Evolutionary conservation across 2,888 invertebrate genomes (phyloP), one percentile per base, ranked within the genome.

Genomic region (Ptilodon capucinus): DNA sequence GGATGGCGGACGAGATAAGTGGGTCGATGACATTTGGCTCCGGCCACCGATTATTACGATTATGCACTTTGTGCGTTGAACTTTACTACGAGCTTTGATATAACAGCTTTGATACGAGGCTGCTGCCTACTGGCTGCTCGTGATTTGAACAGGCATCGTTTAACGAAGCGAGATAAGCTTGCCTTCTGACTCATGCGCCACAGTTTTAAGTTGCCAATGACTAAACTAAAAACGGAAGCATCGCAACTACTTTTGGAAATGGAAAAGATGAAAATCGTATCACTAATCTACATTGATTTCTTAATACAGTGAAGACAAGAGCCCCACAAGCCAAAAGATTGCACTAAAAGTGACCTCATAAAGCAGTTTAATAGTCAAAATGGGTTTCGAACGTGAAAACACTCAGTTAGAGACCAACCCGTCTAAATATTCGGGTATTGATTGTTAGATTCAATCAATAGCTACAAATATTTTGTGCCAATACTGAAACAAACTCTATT

Each of bases 1-100:
- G 90, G 91, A 90, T 90, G 88, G 86, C 90, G 91, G 91, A 88
- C 88, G 91, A 90, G 91, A 91, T 91, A 91, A 89, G 71, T 87
- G 81, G 91, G 88, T 85, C 91, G 88, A 87, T 89, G 91, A 91
- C 91, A 86, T 88, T 85, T 86, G 86, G 86, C 90, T 86, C 85
- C 87, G 83, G 77, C 79, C 64, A 49, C 59, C 82, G 88, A 90
- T 89, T 89, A 89, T 79, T 80, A 82, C 86, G 90, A 90, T 91
- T 90, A 91, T 91, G 90, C 88, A 90, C 90, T 87, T 85, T 89
- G 90, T 84, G 86, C 87, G 80, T 88, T 91, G 90, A 91, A 91
- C 90, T 89, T 90, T 87, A 79, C 80, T 80, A 81, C 68, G 68
- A 79, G 80, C 81, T 82, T 77, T 76, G 80, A 81, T 82, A 83